Conservation (phyloP, 1,140 invertebrate species). For the Tetragnatha versicolor region DNA sequence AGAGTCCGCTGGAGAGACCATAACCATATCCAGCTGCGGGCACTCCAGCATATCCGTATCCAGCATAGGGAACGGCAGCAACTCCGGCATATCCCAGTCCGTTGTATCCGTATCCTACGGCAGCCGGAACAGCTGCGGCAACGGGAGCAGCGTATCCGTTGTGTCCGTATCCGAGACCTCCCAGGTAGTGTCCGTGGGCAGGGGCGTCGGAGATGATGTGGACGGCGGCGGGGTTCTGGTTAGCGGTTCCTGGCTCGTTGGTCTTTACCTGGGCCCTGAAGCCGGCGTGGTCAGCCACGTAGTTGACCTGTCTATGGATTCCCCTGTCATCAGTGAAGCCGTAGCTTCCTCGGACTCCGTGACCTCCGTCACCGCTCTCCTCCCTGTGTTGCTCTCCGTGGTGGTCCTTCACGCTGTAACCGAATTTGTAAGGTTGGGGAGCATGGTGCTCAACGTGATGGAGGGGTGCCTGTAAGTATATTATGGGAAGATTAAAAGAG, state of each 20-base stretch:
- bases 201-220: constrained; percentile 21
- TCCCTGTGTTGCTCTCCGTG: constrained; percentile 21
- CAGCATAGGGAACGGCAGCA: background rate
- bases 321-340: constrained; percentile 21
- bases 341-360: constrained; percentile 11
- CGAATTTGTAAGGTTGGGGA: constrained; percentile 11
- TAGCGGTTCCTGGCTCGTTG: constrained; percentile 17
- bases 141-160: background rate
- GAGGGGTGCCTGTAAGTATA: background rate
- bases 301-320: constrained; percentile 17
- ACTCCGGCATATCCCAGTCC: background rate
- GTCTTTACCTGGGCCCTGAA: constrained; percentile 27
- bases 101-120: background rate
- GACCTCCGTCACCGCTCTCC: background rate
- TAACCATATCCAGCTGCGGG: background rate
- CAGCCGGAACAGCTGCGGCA: too few species aligned
- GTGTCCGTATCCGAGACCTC: background rate
- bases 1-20: background rate
- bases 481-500: too few species aligned
- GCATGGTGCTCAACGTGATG: constrained; percentile 11
- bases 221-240: constrained; percentile 17
- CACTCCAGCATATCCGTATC: background rate
- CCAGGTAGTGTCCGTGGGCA: background rate
- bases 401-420: constrained; percentile 28
- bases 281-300: constrained; percentile 10